Conservation (phyloP, 2,888 invertebrate species). For the Eristalis arbustorum region DNA sequence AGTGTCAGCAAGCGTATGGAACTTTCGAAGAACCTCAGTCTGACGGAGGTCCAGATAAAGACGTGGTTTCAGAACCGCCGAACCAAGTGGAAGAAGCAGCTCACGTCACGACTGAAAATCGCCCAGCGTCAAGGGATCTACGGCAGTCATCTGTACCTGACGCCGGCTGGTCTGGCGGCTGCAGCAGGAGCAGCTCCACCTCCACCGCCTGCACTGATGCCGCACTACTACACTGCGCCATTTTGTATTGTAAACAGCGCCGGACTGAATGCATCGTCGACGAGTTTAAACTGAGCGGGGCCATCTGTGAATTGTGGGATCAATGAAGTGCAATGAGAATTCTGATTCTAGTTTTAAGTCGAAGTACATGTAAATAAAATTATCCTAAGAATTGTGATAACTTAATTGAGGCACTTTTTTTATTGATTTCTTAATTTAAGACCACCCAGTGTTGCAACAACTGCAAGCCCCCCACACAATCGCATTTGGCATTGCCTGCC, state of each 20-base stretch:
- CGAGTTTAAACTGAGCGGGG: constrained; percentile 12
- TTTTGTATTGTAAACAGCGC: constrained; percentile 71
- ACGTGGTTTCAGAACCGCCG: constrained; percentile 98
- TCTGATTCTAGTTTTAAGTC: constrained; percentile 3
- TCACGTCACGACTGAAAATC: constrained; percentile 93
- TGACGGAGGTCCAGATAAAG: constrained; percentile 97
- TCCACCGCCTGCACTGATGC: constrained; percentile 59
- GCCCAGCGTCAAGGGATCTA: constrained; percentile 92
- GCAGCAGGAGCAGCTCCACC: constrained; percentile 53
- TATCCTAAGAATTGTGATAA: constrained; percentile 21
- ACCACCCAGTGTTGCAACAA: not conserved
- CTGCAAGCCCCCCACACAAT: not conserved
- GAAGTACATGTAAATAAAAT: constrained; percentile 44
- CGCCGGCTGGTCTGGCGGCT: constrained; percentile 79
- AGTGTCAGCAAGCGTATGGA: constrained; percentile 98
- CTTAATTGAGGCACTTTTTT: not conserved
- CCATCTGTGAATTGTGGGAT: not conserved
- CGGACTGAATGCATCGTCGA: constrained; percentile 4
- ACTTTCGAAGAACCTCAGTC: constrained; percentile 90
- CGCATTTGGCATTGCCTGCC: constrained; percentile 13
- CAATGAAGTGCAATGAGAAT: constrained; percentile 8
- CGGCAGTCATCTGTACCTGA: constrained; percentile 82
- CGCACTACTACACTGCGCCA: constrained; percentile 72
- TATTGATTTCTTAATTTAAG: not conserved
- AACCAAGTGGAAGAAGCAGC: constrained; percentile 98